Base-by-base conservation (phyloP, 64 coral and sea anemone species). In the Cladopsammia gracilis region DNA sequence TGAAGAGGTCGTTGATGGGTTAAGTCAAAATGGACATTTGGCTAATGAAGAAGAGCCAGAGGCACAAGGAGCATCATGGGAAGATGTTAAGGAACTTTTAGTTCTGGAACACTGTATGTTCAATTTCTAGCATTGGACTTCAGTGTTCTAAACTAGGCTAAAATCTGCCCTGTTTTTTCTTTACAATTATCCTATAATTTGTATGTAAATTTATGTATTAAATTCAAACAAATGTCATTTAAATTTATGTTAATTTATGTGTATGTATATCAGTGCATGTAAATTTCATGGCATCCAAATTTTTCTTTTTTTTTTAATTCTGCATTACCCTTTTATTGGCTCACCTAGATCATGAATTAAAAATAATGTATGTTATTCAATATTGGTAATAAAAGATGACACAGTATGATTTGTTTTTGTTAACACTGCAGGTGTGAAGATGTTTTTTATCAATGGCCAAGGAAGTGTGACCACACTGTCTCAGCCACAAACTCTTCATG, bases 371-470 rank as follows among this genome's bases (percentile, higher is more conserved):
- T 34, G 0, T 34, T 34, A 34, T 34, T 34, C 34, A 34, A 34
- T 34, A 34, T 34, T 34, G 22, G 24, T 85, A 60, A 66, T 42
- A 22, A 71, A 20, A 9, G 15, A 44, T 72, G 15, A 7, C 18
- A 7, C 1, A 10, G 10, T 13, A 44, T 25, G 18, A 25, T 72
- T 72, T 23, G 22, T 72, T 25, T 10, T 23, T 77, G n/a, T 14
- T 49, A 10, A 52, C 18, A 52, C 2, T 56, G 20, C 58, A 98
- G 96, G 90, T 86, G 97, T 99, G 10, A 99, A 94, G 75, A 99
- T 96, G 94, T 94, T 99, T 72, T 99, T 99, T 79, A 94, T 99
- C 47, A 96, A 91, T 74, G 94, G 90, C 79, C 91, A 96, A 80
- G 98, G 94, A 73, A 64, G 77, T 94, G 94, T 96, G 3, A 96